A percentile compares a stretch with the other conserved stretches of the same genome.
phyloP scores from a whole-genome alignment of 1,140 invertebrate species.

The Drosophila arizonae region DNA sequence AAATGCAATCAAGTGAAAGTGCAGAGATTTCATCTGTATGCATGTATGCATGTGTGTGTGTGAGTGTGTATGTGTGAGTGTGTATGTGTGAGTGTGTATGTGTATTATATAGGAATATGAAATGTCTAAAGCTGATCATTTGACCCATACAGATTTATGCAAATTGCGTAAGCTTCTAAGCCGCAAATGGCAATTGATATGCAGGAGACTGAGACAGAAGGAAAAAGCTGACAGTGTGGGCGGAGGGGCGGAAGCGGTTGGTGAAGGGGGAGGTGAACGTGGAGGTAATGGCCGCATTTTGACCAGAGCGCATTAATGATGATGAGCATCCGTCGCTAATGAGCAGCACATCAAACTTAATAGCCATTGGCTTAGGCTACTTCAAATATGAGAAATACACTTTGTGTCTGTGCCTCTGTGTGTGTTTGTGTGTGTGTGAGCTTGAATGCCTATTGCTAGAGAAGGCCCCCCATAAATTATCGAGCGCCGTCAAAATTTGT shows the following conservation, averaged over 20 bases:
- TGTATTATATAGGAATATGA: conserved; percentile 17
- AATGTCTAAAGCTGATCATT: conserved; percentile 30
- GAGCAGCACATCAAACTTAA: conserved; percentile 59
- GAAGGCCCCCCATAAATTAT: conserved; percentile 60
- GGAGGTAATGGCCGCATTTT: conserved; percentile 22
- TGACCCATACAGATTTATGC: conserved; percentile 60
- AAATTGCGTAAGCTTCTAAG: conserved; percentile 67
- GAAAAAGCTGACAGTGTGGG: neutral
- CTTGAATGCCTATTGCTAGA: neutral
- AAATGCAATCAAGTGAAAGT: conserved; percentile 73
- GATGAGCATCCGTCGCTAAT: conserved; percentile 60
- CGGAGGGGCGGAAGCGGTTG: neutral
- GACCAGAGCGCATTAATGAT: conserved; percentile 69
- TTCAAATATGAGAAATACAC: conserved; percentile 19
- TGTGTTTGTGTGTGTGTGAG: neutral
- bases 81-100: neutral
- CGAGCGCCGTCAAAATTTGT: conserved; percentile 54
- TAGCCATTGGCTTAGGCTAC: conserved; percentile 44
- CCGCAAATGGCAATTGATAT: conserved; percentile 43
- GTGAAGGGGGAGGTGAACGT: neutral
- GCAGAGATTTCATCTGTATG: conserved; percentile 35
- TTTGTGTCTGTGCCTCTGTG: neutral
- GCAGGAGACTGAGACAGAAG: neutral
- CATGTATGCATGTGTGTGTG: too few relatives aligned
- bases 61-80: neutral